Conservation (phyloP, 2,113 vertebrate genomes). For the Irena cyanogastra region DNA sequence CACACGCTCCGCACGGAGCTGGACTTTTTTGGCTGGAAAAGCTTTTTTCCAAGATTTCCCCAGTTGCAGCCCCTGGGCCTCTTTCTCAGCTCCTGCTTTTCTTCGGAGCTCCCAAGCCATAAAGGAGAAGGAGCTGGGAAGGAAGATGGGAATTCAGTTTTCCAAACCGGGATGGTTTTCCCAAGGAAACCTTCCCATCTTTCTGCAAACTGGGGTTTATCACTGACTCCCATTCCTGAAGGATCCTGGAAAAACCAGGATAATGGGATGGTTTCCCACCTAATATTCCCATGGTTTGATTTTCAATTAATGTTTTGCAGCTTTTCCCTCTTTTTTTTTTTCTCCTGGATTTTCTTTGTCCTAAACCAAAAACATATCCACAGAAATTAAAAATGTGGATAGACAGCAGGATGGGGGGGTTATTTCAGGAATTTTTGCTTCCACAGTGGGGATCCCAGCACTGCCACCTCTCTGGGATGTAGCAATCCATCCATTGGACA, state of each 20-base stretch:
- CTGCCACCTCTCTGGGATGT: not conserved
- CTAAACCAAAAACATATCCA: not conserved
- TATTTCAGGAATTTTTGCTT: not conserved
- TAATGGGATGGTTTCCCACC: not conserved
- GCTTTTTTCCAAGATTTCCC: not conserved
- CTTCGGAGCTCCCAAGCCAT: fast-evolving
- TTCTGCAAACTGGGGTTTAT: not conserved
- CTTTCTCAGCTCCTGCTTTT: not conserved
- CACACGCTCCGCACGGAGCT: not conserved
- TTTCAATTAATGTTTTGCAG: not conserved
- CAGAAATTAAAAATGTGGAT: not conserved
- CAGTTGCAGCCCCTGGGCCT: not conserved
- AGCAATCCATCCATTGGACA: not conserved
- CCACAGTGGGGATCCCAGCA: not conserved
- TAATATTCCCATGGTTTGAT: not conserved
- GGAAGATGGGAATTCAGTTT: not conserved
- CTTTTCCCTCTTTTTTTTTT: not conserved
- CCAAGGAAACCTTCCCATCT: not conserved
- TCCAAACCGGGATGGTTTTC: not conserved
- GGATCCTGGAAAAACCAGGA: not conserved
- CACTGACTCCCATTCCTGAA: not conserved
- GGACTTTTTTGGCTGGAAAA: not conserved
- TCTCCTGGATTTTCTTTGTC: not conserved
- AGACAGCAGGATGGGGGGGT: fast-evolving
- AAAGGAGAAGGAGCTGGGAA: not conserved